phyloP scores from a whole-genome alignment of 2,113 vertebrate genomes.

The Prochilodus magdalenae region DNA sequence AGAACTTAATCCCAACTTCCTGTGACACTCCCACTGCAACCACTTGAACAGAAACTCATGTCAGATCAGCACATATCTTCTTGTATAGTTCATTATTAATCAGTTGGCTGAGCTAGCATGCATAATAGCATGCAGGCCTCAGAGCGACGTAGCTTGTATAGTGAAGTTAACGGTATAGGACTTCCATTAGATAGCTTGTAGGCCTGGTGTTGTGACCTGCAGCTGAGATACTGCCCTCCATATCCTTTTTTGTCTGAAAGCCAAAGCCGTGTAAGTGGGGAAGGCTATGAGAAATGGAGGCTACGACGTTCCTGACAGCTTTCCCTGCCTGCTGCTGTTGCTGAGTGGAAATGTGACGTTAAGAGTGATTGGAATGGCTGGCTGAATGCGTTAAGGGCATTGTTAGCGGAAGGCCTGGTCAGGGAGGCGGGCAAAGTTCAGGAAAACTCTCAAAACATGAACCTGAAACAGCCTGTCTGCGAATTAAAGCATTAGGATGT shows the following conservation, averaged over 20 bases:
- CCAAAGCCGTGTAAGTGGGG: background rate
- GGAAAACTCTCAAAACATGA: conserved; percentile 29
- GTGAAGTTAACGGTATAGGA: background rate
- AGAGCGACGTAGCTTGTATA: background rate
- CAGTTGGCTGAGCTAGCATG: background rate
- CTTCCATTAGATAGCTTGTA: background rate
- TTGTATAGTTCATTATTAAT: conserved; percentile 14
- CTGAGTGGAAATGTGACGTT: background rate
- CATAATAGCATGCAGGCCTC: conserved; percentile 18
- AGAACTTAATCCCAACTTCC: background rate
- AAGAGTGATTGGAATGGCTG: conserved; percentile 4
- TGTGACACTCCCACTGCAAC: background rate
- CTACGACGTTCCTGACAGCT: background rate
- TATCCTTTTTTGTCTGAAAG: conserved; percentile 29
- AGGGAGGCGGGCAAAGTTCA: background rate
- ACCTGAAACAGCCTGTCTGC: background rate
- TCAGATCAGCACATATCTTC: background rate
- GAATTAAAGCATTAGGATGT: conserved; percentile 3
- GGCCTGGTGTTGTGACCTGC: background rate
- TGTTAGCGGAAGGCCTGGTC: background rate
- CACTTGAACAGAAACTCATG: background rate
- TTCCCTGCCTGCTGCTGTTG: background rate
- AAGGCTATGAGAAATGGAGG: background rate
- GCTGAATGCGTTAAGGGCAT: background rate
- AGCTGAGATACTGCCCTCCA: background rate